phyloP scores from a whole-genome alignment of 2,888 invertebrate species.

The Biston stratarius region DNA sequence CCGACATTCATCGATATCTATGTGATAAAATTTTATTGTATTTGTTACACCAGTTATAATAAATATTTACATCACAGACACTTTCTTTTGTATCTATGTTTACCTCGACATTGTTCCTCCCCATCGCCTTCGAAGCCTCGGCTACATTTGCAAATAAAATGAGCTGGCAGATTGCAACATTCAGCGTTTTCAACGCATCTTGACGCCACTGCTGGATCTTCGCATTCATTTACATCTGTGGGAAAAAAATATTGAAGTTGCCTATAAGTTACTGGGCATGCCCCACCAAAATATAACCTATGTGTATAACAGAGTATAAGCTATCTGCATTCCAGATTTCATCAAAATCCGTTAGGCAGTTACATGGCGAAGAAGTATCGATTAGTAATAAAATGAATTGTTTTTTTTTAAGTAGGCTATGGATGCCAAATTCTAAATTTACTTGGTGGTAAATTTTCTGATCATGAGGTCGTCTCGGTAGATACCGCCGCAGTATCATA shows the following conservation, averaged over 20 bases:
- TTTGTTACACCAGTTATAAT: constrained; percentile 1
- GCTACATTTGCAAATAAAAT: constrained; percentile 97
- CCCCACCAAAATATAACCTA: no score
- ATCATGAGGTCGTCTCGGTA: no score
- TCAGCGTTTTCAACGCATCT: constrained; percentile 96
- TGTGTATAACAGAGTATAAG: no score
- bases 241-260: constrained; percentile 14
- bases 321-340: no score
- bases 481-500: no score
- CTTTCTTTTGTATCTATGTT: neutral
- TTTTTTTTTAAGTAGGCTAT: no score
- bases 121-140: constrained; percentile 97
- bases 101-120: constrained; percentile 94
- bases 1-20: constrained; percentile 96
- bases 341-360: no score
- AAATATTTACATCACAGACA: constrained; percentile 16
- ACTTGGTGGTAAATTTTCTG: no score
- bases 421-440: no score
- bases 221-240: constrained; percentile 95
- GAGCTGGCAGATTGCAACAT: constrained; percentile 97
- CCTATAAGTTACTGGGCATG: no score
- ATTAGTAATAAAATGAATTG: no score
- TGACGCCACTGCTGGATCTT: constrained; percentile 93
- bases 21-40: constrained; percentile 4
- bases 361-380: no score